These are phyloP conservation scores for Dinoponera quadriceps DNA, from an alignment of 1,140 invertebrate species.

Conservation along the genomic window DNA sequence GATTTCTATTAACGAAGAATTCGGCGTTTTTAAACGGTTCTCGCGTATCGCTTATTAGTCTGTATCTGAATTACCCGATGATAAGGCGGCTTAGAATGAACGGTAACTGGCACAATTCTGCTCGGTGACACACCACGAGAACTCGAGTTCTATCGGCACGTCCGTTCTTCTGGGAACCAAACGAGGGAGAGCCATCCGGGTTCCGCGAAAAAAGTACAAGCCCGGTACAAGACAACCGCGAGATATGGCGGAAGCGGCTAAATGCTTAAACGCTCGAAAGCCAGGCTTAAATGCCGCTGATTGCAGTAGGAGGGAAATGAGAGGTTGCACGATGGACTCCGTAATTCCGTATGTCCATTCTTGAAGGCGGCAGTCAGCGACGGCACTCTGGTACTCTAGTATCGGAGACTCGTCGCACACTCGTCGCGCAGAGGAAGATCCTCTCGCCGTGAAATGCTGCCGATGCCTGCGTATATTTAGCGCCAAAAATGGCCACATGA, in stretches of 20 bases:
- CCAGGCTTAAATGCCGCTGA: slow-evolving; percentile 78
- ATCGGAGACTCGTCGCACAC: slow-evolving; percentile 41
- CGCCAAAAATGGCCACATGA: not conserved
- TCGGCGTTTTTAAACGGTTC: no score
- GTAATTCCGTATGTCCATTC: slow-evolving; percentile 59
- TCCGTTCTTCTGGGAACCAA: slow-evolving; percentile 58
- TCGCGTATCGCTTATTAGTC: no score
- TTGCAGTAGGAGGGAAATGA: slow-evolving; percentile 83
- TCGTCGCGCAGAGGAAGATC: not conserved
- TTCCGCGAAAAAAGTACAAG: slow-evolving; percentile 54
- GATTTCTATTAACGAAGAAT: no score
- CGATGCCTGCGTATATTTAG: not conserved
- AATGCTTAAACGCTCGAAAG: slow-evolving; percentile 80
- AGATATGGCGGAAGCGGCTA: slow-evolving; percentile 80
- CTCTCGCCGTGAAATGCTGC: not conserved
- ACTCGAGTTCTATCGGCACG: slow-evolving; percentile 20
- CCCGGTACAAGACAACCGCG: slow-evolving; percentile 54
- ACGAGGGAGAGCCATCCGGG: slow-evolving; percentile 45
- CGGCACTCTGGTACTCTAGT: slow-evolving; percentile 22
- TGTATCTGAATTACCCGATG: not conserved
- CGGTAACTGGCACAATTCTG: slow-evolving; percentile 1
- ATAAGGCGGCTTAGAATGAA: not conserved
- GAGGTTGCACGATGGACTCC: slow-evolving; percentile 73
- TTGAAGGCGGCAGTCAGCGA: slow-evolving; percentile 52
- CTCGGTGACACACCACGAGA: slow-evolving; percentile 1